Base-by-base conservation (phyloP, 2,888 invertebrate species). In the Eristalinus sepulchralis region DNA sequence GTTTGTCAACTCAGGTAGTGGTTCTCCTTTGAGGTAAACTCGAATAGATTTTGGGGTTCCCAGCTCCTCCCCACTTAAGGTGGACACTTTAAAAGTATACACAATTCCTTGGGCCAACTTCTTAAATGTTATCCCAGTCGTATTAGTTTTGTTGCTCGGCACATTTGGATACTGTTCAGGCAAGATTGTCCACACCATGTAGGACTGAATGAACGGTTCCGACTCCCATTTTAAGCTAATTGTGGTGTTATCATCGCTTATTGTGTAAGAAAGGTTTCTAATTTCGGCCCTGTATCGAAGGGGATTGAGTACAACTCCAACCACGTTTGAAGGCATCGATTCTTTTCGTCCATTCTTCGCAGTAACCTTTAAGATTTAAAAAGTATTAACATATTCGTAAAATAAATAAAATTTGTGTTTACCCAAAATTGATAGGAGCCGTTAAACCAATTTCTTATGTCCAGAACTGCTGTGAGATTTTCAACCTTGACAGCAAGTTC, bases 311-410 rank as follows among this genome's bases (percentile, higher is more conserved):
- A 78, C 53, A 11, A 97, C 90, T 6, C 92, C 93, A 6, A 93
- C 93, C 1, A 95, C 93, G 17, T 94, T 93, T 0, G 96, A 96
- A 0, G 94, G 93, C 4, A 92, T 92, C 0, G 97, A 96, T 39
- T 94, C 94, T 89, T 93, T 93, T 0, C 93, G 93, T 17, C 93
- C 92, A 91, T 96, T 97, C 57, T 94, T 94, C 0, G 96, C 96
- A 6, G 94, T 94, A 6, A 96, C 94, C 95, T 95, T 31, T 1
- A 75, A 47, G 76, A 60, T 5, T 20, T 34, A 9, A 86, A 70
- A 31, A 70, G 20, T 47, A 47, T 47, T 47, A 47, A n/a, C n/a
- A 5, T 0, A 6, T 5, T 13, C 17, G 0, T 47, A 5, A 47
- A 5, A n/a, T 31, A 24, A 36, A 20, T 22, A 10, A n/a, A 47